Evolutionary conservation across 2,113 vertebrate species (phyloP).

Genomic region (cattle (Bos taurus)): DNA sequence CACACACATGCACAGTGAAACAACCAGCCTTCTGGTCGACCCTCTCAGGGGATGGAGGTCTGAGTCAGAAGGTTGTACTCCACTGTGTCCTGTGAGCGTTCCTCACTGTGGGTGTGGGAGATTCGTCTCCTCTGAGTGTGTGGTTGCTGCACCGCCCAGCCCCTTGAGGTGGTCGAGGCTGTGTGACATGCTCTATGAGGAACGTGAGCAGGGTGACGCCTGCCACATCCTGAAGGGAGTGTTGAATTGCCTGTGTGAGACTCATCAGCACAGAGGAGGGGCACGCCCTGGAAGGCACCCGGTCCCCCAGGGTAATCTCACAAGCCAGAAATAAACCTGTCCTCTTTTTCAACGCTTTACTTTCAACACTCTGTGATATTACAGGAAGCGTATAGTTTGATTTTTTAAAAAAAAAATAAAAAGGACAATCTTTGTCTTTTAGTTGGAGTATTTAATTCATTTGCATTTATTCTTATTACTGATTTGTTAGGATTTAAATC

Average conservation of each 20-base stretch:
- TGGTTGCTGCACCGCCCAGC: accelerated
- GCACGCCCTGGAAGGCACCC: background rate
- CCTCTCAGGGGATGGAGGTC: background rate
- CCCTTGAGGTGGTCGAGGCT: background rate
- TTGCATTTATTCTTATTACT: background rate
- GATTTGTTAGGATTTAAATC: background rate
- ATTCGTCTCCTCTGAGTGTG: background rate
- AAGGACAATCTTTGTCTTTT: background rate
- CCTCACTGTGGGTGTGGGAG: background rate
- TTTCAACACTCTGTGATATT: background rate
- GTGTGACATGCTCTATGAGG: background rate
- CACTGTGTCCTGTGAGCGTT: background rate
- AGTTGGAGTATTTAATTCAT: background rate
- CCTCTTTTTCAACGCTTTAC: background rate
- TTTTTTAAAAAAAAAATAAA: background rate
- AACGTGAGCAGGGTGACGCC: accelerated
- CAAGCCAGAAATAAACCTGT: background rate
- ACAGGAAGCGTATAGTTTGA: background rate
- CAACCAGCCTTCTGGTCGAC: background rate
- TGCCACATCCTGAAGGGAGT: background rate
- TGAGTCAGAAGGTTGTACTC: background rate
- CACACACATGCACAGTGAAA: background rate
- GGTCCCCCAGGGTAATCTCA: accelerated
- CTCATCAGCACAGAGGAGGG: accelerated
- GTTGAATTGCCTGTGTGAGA: accelerated